phyloP scores from a whole-genome alignment of 2,888 invertebrate species.

The Rotaria sp. region DNA sequence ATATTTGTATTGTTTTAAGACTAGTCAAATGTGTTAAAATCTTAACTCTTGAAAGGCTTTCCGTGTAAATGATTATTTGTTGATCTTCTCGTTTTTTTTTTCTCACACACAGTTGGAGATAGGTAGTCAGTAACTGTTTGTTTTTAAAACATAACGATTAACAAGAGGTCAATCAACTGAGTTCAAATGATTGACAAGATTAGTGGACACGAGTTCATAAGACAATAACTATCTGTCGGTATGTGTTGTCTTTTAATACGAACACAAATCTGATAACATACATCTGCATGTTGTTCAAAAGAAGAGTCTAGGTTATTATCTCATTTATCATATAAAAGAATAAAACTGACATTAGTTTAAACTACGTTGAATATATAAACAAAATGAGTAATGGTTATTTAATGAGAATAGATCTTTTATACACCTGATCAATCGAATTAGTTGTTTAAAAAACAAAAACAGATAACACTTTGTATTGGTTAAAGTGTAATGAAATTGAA shows the following conservation, averaged over 20 bases:
- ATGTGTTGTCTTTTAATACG: slow-evolving; percentile 5
- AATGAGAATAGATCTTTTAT: not conserved
- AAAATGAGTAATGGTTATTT: slow-evolving; percentile 4
- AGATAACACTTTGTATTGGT: not conserved
- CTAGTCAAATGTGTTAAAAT: not conserved
- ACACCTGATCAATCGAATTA: slow-evolving; percentile 13
- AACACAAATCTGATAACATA: not conserved
- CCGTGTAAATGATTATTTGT: not conserved
- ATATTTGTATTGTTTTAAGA: not conserved
- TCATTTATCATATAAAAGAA: slow-evolving; percentile 11
- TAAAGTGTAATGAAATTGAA: not conserved
- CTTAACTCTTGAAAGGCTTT: not conserved
- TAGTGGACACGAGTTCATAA: slow-evolving; percentile 10
- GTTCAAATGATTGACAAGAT: slow-evolving; percentile 18
- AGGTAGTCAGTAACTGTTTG: not conserved
- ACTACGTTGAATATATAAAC: not conserved
- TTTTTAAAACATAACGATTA: not conserved
- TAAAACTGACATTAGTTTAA: slow-evolving; percentile 12
- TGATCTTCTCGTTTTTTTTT: not conserved
- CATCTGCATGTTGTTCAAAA: slow-evolving; percentile 19
- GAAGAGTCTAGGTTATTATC: not conserved
- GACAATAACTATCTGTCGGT: slow-evolving; percentile 14
- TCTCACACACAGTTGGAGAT: not conserved
- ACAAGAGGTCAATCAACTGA: slow-evolving; percentile 4
- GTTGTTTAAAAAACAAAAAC: not conserved